Base-by-base conservation (phyloP, 2,797 vertebrate species). In the Gastrophryne carolinensis region DNA sequence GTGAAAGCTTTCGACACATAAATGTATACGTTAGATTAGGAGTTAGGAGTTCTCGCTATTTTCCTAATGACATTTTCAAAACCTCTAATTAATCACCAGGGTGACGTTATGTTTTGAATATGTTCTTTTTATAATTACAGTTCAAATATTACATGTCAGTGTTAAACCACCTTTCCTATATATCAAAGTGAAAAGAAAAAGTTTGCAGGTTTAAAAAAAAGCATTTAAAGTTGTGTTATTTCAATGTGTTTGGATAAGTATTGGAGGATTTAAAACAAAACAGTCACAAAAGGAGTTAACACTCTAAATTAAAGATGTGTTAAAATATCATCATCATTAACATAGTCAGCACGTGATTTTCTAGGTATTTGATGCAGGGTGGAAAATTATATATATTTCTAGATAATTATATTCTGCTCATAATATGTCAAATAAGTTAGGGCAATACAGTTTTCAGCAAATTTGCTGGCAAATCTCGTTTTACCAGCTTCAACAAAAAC, bases 81-180 rank as follows among this genome's bases (percentile, higher is more conserved):
- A 19, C 19, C 30, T 52, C 47, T 53, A 63, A 70, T 76, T 56
- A 53, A 76, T 75, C 73, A 75, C 62, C 12, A 17, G 13, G 24
- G 44, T 39, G 44, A 19, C 15, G 27, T 24, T n/a, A 50, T 24
- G 39, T n/a, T 57, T 27, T 30, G 7, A 37, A 67, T 13, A 17
- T 39, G 39, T 68, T 23, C 24, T 17, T 41, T 56, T 56, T 69
- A 69, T 35, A 29, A 47, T 65, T 35, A 32, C 27, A 65, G 49
- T 27, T 56, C 11, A 64, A n/a, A 65, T 56, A 52, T 41, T 37
- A 56, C 17, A 44, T 39, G 27, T 17, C 5, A 15, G 5, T 27
- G 34, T 12, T 30, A 69, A 57, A 29, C 34, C 52, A 17, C 7
- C 10, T 8, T 17, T 19, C 13, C 30, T 26, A 39, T n/a, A 56